A percentile compares a stretch with the other conserved stretches of the same genome.
Conservation (phyloP, 53 echinoderm and acorn worm species). For the Pentamera pediparva region DNA sequence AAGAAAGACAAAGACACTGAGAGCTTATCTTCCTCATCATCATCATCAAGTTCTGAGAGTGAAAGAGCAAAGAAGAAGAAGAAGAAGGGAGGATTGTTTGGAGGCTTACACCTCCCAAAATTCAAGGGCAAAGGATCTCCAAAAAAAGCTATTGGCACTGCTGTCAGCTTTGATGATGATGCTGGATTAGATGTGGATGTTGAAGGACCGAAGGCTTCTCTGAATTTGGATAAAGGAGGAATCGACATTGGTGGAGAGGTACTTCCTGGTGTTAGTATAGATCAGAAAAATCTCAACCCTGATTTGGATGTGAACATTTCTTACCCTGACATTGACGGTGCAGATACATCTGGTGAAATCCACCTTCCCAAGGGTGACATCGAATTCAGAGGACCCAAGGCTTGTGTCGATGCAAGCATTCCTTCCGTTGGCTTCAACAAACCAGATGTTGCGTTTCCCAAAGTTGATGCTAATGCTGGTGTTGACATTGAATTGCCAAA, state of each 20-base stretch:
- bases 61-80: constrained; percentile 42
- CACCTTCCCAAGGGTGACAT: too few species aligned
- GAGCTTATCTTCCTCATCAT: constrained; percentile 7
- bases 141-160: neutral
- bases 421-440: too few species aligned
- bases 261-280: neutral
- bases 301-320: neutral
- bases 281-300: neutral
- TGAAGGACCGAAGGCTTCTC: neutral
- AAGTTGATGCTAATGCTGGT: neutral
- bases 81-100: constrained; percentile 23
- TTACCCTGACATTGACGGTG: neutral
- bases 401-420: too few species aligned
- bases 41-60: constrained; percentile 3
- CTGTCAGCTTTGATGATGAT: too few species aligned
- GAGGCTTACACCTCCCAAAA: neutral
- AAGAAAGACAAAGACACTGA: neutral
- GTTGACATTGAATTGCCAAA: neutral
- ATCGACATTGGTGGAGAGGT: neutral
- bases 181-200: constrained; percentile 2
- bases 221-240: neutral
- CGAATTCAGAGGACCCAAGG: too few species aligned
- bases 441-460: too few species aligned
- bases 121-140: constrained; percentile 3
- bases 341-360: too few species aligned